Percentiles rank a stretch among this genome's conserved stretches.
Conservation (phyloP, 1,140 invertebrate genomes). For the Brachionus asplanchnoidis region DNA sequence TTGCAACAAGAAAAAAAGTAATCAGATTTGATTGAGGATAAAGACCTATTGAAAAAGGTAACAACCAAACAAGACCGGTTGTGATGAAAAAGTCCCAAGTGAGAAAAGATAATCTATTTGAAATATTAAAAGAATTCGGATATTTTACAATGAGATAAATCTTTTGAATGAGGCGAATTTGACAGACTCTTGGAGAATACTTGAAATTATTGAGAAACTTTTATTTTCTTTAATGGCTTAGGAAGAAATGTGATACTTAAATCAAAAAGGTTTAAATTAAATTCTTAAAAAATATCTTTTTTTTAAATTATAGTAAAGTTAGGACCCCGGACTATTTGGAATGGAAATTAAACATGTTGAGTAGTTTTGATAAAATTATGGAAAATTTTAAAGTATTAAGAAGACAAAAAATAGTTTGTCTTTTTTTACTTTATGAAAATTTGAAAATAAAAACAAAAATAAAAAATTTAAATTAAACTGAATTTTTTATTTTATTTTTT, state of each 20-base stretch:
- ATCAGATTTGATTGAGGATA: neutral
- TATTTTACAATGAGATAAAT: neutral
- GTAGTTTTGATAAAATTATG: too few species aligned
- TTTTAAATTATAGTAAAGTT: too few species aligned
- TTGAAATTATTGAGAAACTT: neutral
- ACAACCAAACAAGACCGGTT: neutral
- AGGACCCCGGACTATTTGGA: too few species aligned
- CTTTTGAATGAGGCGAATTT: neutral
- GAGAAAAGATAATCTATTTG: neutral
- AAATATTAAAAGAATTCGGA: neutral
- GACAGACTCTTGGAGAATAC: neutral
- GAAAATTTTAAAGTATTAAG: too few species aligned
- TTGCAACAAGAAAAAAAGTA: neutral
- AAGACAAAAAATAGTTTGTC: too few species aligned
- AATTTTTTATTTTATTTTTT: too few species aligned
- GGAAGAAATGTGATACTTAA: neutral
- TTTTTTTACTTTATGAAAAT: too few species aligned
- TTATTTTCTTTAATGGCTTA: neutral
- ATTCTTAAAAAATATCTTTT: too few species aligned
- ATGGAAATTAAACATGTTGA: too few species aligned
- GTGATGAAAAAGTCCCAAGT: neutral
- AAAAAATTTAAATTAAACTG: too few species aligned
- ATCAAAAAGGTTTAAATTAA: neutral
- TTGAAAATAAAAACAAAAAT: too few species aligned
- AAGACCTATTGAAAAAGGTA: neutral